These are phyloP conservation scores for Copsychus sechellarum DNA, from an alignment of 2,113 vertebrate genomes.

Conservation along the genomic window DNA sequence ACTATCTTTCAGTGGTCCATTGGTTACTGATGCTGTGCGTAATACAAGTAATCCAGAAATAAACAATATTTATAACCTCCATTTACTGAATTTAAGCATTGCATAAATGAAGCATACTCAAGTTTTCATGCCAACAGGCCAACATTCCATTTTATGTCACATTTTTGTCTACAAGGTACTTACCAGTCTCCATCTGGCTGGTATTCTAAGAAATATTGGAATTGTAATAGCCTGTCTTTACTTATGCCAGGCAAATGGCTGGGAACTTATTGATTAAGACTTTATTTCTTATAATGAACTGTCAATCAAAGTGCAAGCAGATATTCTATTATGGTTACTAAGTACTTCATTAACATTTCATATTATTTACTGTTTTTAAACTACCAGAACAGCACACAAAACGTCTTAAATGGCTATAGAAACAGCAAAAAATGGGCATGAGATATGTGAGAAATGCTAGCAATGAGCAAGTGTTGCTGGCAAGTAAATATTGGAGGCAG, in stretches of 20 bases:
- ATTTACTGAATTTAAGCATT: neutral
- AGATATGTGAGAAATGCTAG: neutral
- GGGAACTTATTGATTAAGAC: neutral
- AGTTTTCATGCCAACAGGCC: neutral
- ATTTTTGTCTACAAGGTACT: conserved; percentile 22
- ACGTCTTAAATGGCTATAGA: neutral
- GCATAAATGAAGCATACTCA: neutral
- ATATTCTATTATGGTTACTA: neutral
- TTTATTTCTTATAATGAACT: neutral
- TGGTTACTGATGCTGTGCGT: neutral
- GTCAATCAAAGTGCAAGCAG: neutral
- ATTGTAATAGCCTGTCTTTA: neutral
- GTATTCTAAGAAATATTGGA: conserved; percentile 2
- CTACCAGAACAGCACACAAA: neutral
- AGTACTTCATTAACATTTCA: neutral
- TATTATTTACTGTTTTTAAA: neutral
- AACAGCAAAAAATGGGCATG: neutral
- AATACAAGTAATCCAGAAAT: neutral
- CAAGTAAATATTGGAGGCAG: neutral
- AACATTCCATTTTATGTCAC: neutral
- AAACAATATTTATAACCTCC: neutral
- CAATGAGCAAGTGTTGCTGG: neutral
- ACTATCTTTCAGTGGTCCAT: neutral
- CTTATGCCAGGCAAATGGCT: neutral
- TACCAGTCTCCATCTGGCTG: neutral